Percentiles rank a stretch among this genome's conserved stretches.
Evolutionary conservation across 2,113 vertebrate species (phyloP).

Genomic region (Syrrhaptes paradoxus): DNA sequence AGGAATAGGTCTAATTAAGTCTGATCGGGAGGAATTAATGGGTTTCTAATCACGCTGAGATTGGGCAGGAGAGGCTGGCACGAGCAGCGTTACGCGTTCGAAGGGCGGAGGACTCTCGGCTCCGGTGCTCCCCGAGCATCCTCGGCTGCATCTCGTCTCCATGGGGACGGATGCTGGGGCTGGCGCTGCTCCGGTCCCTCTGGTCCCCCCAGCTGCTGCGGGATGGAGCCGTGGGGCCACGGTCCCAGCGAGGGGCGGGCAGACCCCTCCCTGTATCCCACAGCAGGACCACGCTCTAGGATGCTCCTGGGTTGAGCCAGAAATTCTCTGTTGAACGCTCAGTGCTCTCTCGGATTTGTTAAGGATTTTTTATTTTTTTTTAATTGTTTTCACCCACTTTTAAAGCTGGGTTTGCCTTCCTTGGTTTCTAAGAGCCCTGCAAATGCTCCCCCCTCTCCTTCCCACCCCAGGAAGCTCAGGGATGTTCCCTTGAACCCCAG

Average conservation of each 20-base stretch:
- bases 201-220: no score
- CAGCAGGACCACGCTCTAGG: neutral
- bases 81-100: neutral
- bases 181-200: neutral
- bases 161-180: neutral
- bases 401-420: neutral
- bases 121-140: neutral
- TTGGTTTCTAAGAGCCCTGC: neutral
- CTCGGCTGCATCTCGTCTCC: neutral
- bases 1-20: neutral
- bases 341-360: rapidly evolving
- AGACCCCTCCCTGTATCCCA: neutral
- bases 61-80: neutral
- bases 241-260: neutral
- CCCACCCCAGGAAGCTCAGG: neutral
- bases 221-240: no score
- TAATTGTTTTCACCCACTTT: neutral
- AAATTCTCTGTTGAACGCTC: neutral
- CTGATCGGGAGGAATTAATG: slow-evolving; percentile 28
- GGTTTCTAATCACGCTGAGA: slow-evolving; percentile 30
- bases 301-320: neutral
- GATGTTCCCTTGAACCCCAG: rapidly evolving
- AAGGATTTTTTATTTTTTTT: rapidly evolving
- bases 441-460: rapidly evolving
- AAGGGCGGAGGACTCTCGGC: neutral